These are phyloP conservation scores for Himalopsyche kuldschensis DNA, from an alignment of 2,888 invertebrate species.

Conservation along the genomic window DNA sequence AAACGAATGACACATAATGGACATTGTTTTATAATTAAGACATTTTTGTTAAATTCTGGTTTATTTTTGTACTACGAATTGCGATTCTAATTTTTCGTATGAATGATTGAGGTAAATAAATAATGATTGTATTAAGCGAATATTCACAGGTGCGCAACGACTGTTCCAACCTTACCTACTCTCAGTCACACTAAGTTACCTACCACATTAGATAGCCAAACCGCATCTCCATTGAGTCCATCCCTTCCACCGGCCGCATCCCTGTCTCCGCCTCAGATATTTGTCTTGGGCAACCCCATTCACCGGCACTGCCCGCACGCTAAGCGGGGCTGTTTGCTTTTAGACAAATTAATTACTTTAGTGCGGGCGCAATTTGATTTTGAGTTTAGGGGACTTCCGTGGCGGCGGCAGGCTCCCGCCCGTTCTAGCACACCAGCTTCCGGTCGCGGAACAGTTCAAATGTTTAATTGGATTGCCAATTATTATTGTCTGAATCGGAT, in stretches of 20 bases:
- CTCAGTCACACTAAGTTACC: background rate
- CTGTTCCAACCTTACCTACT: background rate
- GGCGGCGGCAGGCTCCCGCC: background rate
- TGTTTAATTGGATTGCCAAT: background rate
- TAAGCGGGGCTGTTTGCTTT: slow-evolving; percentile 21
- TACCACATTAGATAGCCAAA: background rate
- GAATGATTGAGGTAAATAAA: no score
- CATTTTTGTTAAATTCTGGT: no score
- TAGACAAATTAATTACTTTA: slow-evolving; percentile 36
- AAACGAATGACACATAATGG: no score
- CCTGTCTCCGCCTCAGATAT: slow-evolving; percentile 1
- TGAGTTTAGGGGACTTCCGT: background rate
- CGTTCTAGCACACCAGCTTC: background rate
- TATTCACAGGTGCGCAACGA: background rate
- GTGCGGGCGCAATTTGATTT: slow-evolving; percentile 32
- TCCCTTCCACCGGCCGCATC: background rate
- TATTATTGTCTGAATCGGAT: background rate
- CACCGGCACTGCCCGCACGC: slow-evolving; percentile 12
- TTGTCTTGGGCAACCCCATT: slow-evolving; percentile 16
- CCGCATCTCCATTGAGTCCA: background rate
- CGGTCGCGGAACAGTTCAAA: background rate
- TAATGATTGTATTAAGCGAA: background rate
- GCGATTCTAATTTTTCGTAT: no score
- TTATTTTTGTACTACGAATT: no score
- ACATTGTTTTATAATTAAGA: no score